These are phyloP conservation scores for Orchesellides sinensis DNA, from an alignment of 2,888 invertebrate genomes.

Conservation along the genomic window DNA sequence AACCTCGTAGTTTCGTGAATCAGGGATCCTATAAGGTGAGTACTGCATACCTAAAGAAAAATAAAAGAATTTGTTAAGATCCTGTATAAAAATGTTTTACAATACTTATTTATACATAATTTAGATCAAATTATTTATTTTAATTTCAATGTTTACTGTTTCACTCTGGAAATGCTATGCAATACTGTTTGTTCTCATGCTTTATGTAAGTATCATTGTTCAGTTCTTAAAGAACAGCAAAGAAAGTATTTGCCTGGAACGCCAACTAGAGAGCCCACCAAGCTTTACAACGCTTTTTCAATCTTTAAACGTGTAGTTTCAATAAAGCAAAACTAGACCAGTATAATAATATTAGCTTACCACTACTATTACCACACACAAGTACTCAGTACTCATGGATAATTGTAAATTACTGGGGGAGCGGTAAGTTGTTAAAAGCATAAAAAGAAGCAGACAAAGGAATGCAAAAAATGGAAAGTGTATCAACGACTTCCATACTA, in stretches of 20 bases:
- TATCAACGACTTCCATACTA: background rate
- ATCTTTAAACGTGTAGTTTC: background rate
- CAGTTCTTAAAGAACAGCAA: too few species aligned
- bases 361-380: background rate
- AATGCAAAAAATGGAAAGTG: constrained; percentile 24
- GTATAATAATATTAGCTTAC: background rate
- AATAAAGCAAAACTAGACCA: background rate
- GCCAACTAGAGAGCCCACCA: too few species aligned
- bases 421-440: background rate
- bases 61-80: constrained; percentile 2
- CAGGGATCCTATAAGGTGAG: constrained; percentile 61
- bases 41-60: constrained; percentile 41
- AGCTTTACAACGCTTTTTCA: too few species aligned
- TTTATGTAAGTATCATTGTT: too few species aligned
- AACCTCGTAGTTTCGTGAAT: constrained; percentile 62
- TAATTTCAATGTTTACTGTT: too few species aligned
- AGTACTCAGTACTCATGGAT: background rate
- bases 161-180: too few species aligned
- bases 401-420: background rate
- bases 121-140: too few species aligned
- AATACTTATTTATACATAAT: too few species aligned
- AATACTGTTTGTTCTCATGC: too few species aligned
- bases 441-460: constrained; percentile 1
- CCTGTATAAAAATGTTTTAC: too few species aligned
- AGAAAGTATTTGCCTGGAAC: too few species aligned